phyloP scores from a whole-genome alignment of 2,797 vertebrate genomes.

The Meda fulgida region DNA sequence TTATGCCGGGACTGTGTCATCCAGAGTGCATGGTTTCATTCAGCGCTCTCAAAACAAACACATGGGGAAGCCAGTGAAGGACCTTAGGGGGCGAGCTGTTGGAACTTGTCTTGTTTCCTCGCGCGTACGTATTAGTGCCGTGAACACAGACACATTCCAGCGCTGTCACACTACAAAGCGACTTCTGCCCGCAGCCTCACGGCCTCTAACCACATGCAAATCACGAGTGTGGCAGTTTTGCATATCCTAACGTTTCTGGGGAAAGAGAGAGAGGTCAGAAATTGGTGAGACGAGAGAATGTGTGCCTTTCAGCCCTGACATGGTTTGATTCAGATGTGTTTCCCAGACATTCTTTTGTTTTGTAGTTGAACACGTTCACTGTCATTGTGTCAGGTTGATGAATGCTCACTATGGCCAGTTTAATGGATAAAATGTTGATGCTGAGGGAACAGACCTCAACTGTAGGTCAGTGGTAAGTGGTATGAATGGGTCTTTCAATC shows the following conservation, averaged over 20 bases:
- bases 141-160: constrained; percentile 55
- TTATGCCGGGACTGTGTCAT: constrained; percentile 47
- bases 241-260: constrained; percentile 56
- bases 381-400: constrained; percentile 31
- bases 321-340: constrained; percentile 28
- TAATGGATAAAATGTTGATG: constrained; percentile 46
- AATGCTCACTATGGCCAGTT: constrained; percentile 5
- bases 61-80: constrained; percentile 34
- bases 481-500: constrained; percentile 41
- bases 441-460: constrained; percentile 33
- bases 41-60: constrained; percentile 51
- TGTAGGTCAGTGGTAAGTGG: constrained; percentile 40
- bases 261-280: constrained; percentile 25
- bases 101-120: constrained; percentile 53
- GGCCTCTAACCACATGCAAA: constrained; percentile 57
- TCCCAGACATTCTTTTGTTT: constrained; percentile 32
- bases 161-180: constrained; percentile 49
- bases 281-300: constrained; percentile 35
- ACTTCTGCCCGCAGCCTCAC: constrained; percentile 43
- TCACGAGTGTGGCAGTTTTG: constrained; percentile 50
- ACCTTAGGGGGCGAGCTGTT: constrained; percentile 54
- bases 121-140: constrained; percentile 53
- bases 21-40: constrained; percentile 51
- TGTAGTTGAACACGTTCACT: constrained; percentile 9
- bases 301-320: constrained; percentile 17